phyloP scores from a whole-genome alignment of 2,888 invertebrate genomes.

The Hemithea aestivaria region DNA sequence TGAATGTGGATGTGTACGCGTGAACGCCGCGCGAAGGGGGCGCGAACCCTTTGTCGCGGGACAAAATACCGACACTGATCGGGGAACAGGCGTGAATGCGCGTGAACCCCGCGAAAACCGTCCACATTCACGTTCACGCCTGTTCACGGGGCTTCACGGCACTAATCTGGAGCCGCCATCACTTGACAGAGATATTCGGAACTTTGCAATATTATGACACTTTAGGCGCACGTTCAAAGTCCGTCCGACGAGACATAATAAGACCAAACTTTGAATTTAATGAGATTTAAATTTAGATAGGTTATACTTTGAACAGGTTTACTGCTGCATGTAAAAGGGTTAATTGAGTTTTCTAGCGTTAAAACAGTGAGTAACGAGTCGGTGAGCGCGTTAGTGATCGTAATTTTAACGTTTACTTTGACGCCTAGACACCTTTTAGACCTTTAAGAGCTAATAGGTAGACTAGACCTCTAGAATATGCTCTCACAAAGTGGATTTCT shows the following conservation, averaged over 20 bases:
- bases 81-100: too few relatives aligned
- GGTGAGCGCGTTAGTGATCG: constrained; percentile 4
- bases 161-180: too few relatives aligned
- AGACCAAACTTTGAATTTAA: constrained; percentile 4
- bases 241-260: constrained; percentile 3
- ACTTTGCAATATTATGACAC: constrained; percentile 21
- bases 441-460: too few relatives aligned
- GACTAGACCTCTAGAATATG: constrained; percentile 13
- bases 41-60: too few relatives aligned
- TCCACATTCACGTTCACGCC: too few relatives aligned
- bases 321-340: not conserved
- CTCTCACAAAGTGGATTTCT: constrained; percentile 19
- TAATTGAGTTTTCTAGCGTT: constrained; percentile 6
- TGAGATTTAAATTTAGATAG: not conserved
- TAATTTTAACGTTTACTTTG: constrained; percentile 14
- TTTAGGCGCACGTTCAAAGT: constrained; percentile 3
- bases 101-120: too few relatives aligned
- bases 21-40: too few relatives aligned
- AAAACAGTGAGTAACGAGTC: constrained; percentile 9
- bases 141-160: too few relatives aligned
- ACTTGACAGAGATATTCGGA: constrained; percentile 22
- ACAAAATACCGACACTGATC: too few relatives aligned
- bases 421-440: too few relatives aligned
- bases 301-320: too few relatives aligned
- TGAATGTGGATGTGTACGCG: too few relatives aligned